phyloP scores from a whole-genome alignment of 2,797 vertebrate genomes.

The Myiotriccus ornatus region DNA sequence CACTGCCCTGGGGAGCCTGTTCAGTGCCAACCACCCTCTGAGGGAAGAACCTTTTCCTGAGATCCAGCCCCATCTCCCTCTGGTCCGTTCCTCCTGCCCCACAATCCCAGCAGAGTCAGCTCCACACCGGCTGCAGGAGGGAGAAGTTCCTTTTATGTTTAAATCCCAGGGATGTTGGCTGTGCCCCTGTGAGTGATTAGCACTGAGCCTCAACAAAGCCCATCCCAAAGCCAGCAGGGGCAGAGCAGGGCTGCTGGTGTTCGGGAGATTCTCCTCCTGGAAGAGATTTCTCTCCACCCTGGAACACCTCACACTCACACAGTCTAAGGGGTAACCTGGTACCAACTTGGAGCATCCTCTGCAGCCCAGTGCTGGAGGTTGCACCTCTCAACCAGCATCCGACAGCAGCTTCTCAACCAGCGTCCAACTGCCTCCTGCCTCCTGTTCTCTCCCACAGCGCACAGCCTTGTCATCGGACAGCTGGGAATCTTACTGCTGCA shows the following conservation, averaged over 20 bases:
- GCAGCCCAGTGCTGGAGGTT: not conserved
- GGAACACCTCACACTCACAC: fast-evolving
- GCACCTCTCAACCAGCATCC: not conserved
- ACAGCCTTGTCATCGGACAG: not conserved
- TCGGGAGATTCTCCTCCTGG: not conserved
- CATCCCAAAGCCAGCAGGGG: not conserved
- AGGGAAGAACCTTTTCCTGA: not conserved
- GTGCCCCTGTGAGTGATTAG: not conserved
- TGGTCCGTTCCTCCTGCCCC: fast-evolving
- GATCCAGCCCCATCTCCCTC: fast-evolving
- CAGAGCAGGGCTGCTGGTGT: not conserved
- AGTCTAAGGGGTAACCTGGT: not conserved
- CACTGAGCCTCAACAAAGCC: not conserved
- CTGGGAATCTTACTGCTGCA: not conserved
- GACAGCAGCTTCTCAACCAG: not conserved
- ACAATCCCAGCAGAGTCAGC: fast-evolving
- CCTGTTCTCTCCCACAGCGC: not conserved
- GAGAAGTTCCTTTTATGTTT: not conserved
- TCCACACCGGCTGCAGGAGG: fast-evolving
- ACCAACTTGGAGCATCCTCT: fast-evolving
- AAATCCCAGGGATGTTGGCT: not conserved
- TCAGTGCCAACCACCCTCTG: not conserved
- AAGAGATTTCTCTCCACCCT: not conserved
- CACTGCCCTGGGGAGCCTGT: not conserved
- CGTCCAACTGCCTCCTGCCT: not conserved